These are phyloP conservation scores for Rhea americana DNA, from an alignment of 2,113 vertebrate species.

Conservation along the genomic window DNA sequence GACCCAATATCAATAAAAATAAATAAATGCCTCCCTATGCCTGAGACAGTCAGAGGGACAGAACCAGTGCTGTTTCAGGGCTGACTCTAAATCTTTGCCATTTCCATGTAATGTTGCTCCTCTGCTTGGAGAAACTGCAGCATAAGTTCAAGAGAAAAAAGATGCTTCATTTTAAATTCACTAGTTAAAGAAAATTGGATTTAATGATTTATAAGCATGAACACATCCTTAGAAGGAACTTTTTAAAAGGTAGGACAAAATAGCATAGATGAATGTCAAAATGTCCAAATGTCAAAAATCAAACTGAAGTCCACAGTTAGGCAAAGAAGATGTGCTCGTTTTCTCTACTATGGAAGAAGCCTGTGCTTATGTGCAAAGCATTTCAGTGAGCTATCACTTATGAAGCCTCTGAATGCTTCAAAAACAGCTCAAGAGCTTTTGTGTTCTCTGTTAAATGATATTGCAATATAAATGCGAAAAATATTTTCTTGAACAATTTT, in stretches of 20 bases:
- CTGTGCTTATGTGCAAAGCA: neutral
- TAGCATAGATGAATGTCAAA: neutral
- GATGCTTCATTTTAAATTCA: neutral
- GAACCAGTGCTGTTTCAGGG: neutral
- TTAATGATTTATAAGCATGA: neutral
- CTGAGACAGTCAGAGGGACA: neutral
- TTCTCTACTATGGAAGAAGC: neutral
- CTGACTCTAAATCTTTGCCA: neutral
- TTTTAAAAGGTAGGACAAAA: neutral
- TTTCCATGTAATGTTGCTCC: neutral
- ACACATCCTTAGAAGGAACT: neutral
- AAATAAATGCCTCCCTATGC: neutral
- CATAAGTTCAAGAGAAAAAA: neutral
- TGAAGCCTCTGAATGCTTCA: neutral
- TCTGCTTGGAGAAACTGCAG: neutral
- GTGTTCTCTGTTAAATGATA: neutral
- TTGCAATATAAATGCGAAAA: neutral
- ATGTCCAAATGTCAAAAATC: neutral
- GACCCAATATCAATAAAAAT: neutral
- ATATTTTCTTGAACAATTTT: neutral
- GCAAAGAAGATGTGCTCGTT: neutral
- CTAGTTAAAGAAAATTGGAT: neutral
- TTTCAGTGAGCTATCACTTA: neutral
- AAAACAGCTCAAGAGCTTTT: neutral
- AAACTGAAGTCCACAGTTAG: neutral